Conservation (phyloP, 2,888 invertebrate species). For the Laspeyria flexula region DNA sequence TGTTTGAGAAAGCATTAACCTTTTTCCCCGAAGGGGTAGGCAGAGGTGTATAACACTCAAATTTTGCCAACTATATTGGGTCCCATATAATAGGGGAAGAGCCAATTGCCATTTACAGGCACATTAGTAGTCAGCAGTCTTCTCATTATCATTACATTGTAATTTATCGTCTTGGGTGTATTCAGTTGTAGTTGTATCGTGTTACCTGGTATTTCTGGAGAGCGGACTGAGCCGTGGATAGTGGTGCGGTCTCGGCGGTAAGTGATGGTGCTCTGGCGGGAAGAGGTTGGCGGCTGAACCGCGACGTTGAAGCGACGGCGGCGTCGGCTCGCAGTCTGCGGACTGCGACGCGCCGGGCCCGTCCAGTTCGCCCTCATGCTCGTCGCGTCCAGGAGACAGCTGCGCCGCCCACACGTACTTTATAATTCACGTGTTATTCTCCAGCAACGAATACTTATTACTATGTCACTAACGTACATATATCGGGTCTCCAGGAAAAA, state of each 20-base stretch:
- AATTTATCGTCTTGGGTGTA: no score
- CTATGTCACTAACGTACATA: neutral
- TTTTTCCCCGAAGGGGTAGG: no score
- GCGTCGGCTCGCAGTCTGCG: slow-evolving; percentile 97
- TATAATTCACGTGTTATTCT: slow-evolving; percentile 41
- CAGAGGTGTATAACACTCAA: no score
- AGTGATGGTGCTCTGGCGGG: slow-evolving; percentile 86
- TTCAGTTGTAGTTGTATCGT: no score
- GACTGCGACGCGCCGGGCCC: slow-evolving; percentile 96
- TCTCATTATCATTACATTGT: no score
- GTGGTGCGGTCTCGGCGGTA: slow-evolving; percentile 81
- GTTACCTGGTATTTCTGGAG: slow-evolving; percentile 88
- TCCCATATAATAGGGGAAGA: no score
- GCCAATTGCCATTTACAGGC: no score
- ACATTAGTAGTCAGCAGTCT: no score
- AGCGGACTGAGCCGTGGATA: slow-evolving; percentile 93
- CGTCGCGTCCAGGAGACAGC: slow-evolving; percentile 94
- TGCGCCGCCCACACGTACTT: slow-evolving; percentile 63
- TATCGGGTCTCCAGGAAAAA: no score
- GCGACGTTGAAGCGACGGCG: slow-evolving; percentile 92
- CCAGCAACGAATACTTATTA: neutral
- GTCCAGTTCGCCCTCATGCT: slow-evolving; percentile 94
- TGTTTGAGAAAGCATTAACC: no score
- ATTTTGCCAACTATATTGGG: no score
- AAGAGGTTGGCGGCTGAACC: slow-evolving; percentile 96